These are phyloP conservation scores for Ypsolopha sequella DNA, from an alignment of 2,888 invertebrate genomes.

Conservation along the genomic window DNA sequence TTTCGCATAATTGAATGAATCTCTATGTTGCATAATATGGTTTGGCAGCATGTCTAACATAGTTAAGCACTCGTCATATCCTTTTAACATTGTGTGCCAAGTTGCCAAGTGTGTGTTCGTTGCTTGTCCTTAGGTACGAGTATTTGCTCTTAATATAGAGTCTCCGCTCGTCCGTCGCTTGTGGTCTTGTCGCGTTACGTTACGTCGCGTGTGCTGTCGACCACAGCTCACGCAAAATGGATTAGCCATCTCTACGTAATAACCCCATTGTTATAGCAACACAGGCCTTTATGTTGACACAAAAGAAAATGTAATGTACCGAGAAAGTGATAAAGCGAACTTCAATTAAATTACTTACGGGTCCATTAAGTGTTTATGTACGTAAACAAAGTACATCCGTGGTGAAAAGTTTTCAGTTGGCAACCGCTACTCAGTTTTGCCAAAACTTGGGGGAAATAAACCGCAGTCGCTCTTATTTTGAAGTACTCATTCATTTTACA, in stretches of 20 bases:
- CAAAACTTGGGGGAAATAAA: too few relatives aligned
- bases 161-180: too few relatives aligned
- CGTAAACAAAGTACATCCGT: too few relatives aligned
- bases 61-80: slow-evolving; percentile 4
- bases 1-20: slow-evolving; percentile 2
- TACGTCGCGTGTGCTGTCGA: background rate
- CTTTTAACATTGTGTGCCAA: background rate
- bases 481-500: too few relatives aligned
- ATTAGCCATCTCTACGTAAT: background rate
- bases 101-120: background rate
- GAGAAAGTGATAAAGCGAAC: background rate
- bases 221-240: background rate
- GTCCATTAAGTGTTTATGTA: too few relatives aligned
- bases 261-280: background rate
- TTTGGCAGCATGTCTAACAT: slow-evolving; percentile 5
- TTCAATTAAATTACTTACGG: too few relatives aligned
- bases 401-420: too few relatives aligned
- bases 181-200: too few relatives aligned
- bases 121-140: background rate
- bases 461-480: too few relatives aligned
- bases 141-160: too few relatives aligned
- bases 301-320: background rate
- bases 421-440: too few relatives aligned
- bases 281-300: background rate
- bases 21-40: background rate